Evolutionary conservation across 2,888 invertebrate genomes (phyloP), one percentile per base, ranked within the genome.

Genomic region (Odiellus spinosus): DNA sequence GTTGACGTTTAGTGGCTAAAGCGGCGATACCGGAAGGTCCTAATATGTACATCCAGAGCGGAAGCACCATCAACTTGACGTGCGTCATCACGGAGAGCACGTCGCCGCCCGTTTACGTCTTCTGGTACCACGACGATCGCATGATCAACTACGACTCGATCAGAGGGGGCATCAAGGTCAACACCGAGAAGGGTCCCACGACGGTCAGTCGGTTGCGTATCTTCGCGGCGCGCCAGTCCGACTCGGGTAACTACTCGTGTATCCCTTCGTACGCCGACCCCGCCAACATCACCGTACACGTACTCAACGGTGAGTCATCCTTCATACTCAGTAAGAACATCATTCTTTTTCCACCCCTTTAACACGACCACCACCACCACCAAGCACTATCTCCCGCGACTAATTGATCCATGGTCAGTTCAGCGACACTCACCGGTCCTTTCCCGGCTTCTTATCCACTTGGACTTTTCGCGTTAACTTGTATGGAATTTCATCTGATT

Each of bases 211-310:
- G 50, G 3, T 44, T 55, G 10, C 45, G 41, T 12, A 55, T 55
- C 10, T 35, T 32, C 14, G 36, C 44, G 8, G 78, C 82, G 45
- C 73, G 77, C 61, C 76, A 78, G 44, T 73, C 76, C 47, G 86
- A 87, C 68, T 83, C 83, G 52, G 87, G 87, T 52, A 87, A 87
- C 71, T 87, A 86, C 67, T 84, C 85, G 63, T 87, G 87, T 65
- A 80, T 82, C 55, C 86, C 86, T 26, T 85, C 86, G 44, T 79
- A 83, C 68, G 84, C 86, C 45, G 80, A 80, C 60, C 76, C 80
- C 44, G 78, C 86, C 48, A 82, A 81, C 59, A 83, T 85, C 62
- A 83, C 82, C 64, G 84, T 87, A 59, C 86, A 87, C 68, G 82
- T 87, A 62, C 84, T 87, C 64, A 85, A 83, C 68, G 85, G 85